Evolutionary conservation across 2,888 invertebrate genomes (phyloP).

Genomic region (Hemithea aestivaria): DNA sequence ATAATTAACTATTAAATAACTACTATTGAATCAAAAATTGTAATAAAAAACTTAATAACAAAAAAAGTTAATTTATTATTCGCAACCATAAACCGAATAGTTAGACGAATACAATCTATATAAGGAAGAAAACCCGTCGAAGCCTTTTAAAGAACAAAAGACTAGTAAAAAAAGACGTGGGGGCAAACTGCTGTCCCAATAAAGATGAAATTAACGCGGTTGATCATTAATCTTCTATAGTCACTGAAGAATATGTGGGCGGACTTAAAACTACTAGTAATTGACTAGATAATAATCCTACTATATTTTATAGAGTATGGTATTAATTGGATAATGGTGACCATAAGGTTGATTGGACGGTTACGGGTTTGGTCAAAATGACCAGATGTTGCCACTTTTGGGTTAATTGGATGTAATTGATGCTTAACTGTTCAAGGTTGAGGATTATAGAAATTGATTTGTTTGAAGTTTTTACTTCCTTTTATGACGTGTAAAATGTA

Average conservation of each 20-base stretch:
- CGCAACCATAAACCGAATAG: neutral
- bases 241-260: slow-evolving; percentile 20
- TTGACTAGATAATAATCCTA: slow-evolving; percentile 36
- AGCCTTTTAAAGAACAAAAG: neutral
- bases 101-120: neutral
- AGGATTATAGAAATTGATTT: slow-evolving; percentile 3
- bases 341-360: slow-evolving; percentile 30
- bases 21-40: too few species aligned
- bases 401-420: slow-evolving; percentile 11
- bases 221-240: slow-evolving; percentile 10
- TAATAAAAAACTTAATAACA: too few species aligned
- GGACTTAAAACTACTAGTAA: slow-evolving; percentile 20
- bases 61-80: too few species aligned
- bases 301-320: slow-evolving; percentile 20
- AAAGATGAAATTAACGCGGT: slow-evolving; percentile 7
- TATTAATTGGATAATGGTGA: slow-evolving; percentile 41
- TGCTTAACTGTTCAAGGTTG: slow-evolving; percentile 11
- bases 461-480: neutral
- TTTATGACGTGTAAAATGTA: neutral
- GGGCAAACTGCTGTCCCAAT: slow-evolving; percentile 4
- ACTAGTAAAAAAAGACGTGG: slow-evolving; percentile 6
- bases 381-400: slow-evolving; percentile 8
- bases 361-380: slow-evolving; percentile 31
- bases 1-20: too few species aligned
- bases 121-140: slow-evolving; percentile 1